Base-by-base conservation (phyloP, 2,888 invertebrate genomes). In the Junonia oenone region DNA sequence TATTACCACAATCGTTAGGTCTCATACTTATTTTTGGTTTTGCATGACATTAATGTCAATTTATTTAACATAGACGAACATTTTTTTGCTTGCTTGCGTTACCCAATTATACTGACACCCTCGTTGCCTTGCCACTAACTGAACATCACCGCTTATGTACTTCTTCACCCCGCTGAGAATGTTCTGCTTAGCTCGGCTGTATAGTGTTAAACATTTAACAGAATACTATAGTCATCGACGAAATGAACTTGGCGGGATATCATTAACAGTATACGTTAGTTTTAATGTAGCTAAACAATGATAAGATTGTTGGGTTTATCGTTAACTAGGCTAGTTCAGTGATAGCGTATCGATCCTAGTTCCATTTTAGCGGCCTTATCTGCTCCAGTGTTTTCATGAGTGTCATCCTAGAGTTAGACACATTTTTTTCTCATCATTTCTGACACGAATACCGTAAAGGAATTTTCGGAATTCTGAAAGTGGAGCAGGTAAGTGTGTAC, bases 61-160 rank as follows among this genome's bases (percentile, higher is more conserved):
- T 51, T n/a, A 29, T 26, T 54, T 50, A 47, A 55, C 14, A 58
- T 47, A 53, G 49, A 57, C 51, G 51, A 51, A 33, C 11, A 43
- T 50, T 49, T 75, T n/a, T 76, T 40, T 81, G 88, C 85, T 86
- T 87, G 89, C 86, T 86, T 89, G 78, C 74, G 71, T 75, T 73
- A 73, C 73, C 69, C 69, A 55, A 43, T 55, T 55, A 43, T 29
- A 46, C 83, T 81, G 75, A 86, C 82, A 84, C 76, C 75, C 78
- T 81, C 69, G 75, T 76, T 83, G 85, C 86, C 89, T 86, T 90
- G 90, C 88, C 89, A 90, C 89, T 90, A 90, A 90, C 89, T 86
- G 76, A 82, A 81, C 71, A 79, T 76, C 84, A 88, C 85, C 68
- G 89, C 90, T 89, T 90, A 75, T 79, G 75, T 86, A 80, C 66